These are phyloP conservation scores for Otolemur garnettii DNA, from an alignment of 2,113 vertebrate species.

Conservation along the genomic window DNA sequence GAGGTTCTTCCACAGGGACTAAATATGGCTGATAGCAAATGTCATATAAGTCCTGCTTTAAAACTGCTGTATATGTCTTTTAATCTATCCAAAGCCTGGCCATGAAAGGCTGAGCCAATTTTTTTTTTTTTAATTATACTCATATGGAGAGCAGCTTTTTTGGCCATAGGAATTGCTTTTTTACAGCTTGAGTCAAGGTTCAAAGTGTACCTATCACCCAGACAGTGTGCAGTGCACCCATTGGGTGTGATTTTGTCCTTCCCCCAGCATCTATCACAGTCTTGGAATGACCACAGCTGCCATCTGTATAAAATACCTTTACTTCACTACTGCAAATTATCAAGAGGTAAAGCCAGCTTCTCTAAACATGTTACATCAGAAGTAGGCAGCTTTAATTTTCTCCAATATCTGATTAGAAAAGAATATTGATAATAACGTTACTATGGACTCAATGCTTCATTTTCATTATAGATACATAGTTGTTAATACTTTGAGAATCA, in stretches of 20 bases:
- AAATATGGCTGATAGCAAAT: neutral
- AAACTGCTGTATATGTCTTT: neutral
- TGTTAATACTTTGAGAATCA: neutral
- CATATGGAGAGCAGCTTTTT: too few species aligned
- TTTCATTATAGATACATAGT: conserved; percentile 17
- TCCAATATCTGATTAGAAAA: neutral
- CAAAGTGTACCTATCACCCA: too few species aligned
- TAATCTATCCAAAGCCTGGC: neutral
- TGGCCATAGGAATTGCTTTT: too few species aligned
- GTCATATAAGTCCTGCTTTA: neutral
- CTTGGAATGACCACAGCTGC: neutral
- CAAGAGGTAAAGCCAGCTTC: neutral
- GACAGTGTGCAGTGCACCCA: too few species aligned
- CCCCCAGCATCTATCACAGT: neutral
- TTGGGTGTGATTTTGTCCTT: too few species aligned
- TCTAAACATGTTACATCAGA: neutral
- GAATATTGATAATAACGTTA: neutral
- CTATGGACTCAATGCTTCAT: neutral
- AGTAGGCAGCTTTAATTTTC: neutral
- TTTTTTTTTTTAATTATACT: neutral
- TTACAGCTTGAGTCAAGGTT: too few species aligned
- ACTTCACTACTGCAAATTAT: neutral
- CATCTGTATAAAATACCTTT: neutral
- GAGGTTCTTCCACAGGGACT: neutral
- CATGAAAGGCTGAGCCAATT: neutral